Evolutionary conservation across 2,888 invertebrate genomes (phyloP), one percentile per base, ranked within the genome.

Genomic region (Apodemia mormo): DNA sequence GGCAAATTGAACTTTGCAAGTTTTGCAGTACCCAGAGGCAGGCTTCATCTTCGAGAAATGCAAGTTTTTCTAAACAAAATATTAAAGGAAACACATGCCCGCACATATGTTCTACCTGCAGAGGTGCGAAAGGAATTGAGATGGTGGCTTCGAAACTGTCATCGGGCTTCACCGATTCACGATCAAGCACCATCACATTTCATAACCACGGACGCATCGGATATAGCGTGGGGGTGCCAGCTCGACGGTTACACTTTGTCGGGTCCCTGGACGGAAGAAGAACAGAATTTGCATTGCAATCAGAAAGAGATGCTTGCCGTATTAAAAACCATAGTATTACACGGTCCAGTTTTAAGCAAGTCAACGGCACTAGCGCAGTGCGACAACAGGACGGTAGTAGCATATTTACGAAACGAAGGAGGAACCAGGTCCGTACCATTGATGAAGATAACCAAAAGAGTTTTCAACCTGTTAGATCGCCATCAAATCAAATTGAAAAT

Each of bases 131-230:
- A 29, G 58, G 49, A 68, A 0, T 30, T 68, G 22, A 64, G 7
- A 45, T 68, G 68, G 68, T 68, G 68, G 68, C 30, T 49, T 14
- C 64, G 37, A 14, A 30, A 61, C 12, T 65, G 65, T 37, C 68
- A 49, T n/a, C 61, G 49, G 6, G 29, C 37, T 22, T 49, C 68
- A 40, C 14, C 52, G 8, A 52, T 68, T 30, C n/a, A 64, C 9
- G 33, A 12, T n/a, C 33, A 45, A 45, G 5, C n/a, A 8, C 68
- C 68, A 33, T 54, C 54, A 22, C 67, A 67, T 33, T 67, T 67
- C 37, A 40, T 67, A n/a, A 56, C 56, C 9, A 67, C 67, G 29
- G 67, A 67, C 9, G 67, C 67, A 14, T 67, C 67, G 14, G 58
- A 56, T 37, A n/a, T 56, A 33, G 67, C 67, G 5, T 40, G 54